Evolutionary conservation across 2,797 vertebrate species (phyloP), one percentile per base, ranked within the genome.

Genomic region (Leuciscus waleckii): DNA sequence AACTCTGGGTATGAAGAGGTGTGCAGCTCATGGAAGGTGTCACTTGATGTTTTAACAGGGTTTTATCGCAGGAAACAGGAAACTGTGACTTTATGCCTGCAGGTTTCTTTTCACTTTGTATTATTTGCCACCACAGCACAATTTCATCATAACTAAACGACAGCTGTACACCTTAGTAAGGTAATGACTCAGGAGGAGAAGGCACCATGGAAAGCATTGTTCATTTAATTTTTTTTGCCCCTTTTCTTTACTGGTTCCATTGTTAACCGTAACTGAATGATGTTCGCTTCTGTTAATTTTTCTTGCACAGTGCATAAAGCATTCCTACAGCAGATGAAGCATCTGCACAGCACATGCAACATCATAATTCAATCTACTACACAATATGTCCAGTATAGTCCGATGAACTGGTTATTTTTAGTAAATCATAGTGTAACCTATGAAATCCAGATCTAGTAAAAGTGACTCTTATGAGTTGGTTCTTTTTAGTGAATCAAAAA

Each of bases 1-100:
- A 37, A 56, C 37, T 67, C 23, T 43, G 63, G 63, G 63, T 84
- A 41, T 49, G 39, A 79, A 79, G 51, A 71, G 19, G 5, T 79
- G 6, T 70, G 51, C 54, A 21, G 82, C 32, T 32, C 43, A 29
- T 67, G 46, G 21, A 77, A 69, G 74, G 35, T 69, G n/a, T 77
- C 51, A 3, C 65, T 70, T 56, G 37, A 70, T 77, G n/a, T 46
- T 74, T 78, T 69, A 70, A 84, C 37, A 26, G 56, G 10, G 11
- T 35, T 61, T 41, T 75, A 29, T 79, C 37, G 49, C 51, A 61
- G 37, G n/a, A 37, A 73, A 73, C 51, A 14, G 63, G n/a, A 83
- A 67, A 43, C 37, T 35, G 65, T 35, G 46, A 43, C 16, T 83
- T 63, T 51, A 13, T 49, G 21, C 61, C 69, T 56, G 51, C 74